Evolutionary conservation across 92 coral and sea anemone species (phyloP).

Genomic region (Epizoanthus rinbou): DNA sequence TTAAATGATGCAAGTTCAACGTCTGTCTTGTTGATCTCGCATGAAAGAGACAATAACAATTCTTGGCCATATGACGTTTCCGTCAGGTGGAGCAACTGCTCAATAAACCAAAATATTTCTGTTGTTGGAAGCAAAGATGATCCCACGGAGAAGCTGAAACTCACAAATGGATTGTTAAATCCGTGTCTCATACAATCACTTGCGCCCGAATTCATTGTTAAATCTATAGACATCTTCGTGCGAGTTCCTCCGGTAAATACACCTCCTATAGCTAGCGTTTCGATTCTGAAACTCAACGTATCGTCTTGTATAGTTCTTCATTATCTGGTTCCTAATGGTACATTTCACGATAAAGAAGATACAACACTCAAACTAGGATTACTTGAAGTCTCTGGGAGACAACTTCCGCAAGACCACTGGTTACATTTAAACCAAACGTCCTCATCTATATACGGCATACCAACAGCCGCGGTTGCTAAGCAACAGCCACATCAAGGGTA

Average conservation of each 20-base stretch:
- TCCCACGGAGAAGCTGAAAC: conserved; percentile 13
- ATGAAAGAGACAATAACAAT: neutral
- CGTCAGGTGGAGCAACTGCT: conserved; percentile 16
- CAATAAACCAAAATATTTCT: conserved; percentile 10
- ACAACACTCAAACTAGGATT: neutral
- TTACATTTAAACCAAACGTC: conserved; percentile 3
- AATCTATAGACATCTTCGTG: neutral
- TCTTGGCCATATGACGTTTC: conserved; percentile 11
- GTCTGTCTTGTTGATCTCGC: neutral
- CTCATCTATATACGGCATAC: conserved; percentile 20
- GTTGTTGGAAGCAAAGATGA: neutral
- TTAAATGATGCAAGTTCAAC: neutral
- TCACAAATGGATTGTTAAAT: conserved; percentile 26
- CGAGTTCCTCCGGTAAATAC: conserved; percentile 1
- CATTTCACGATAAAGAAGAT: conserved; percentile 20
- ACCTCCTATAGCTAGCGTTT: conserved; percentile 10
- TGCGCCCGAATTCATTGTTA: conserved; percentile 23
- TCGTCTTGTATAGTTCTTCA: conserved; percentile 4
- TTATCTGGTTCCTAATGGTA: neutral
- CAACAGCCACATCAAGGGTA: conserved; percentile 44
- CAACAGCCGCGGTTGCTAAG: conserved; percentile 45
- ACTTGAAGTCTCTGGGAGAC: conserved; percentile 5
- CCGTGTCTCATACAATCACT: conserved; percentile 11
- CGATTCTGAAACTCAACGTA: conserved; percentile 1
- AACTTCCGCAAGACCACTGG: neutral